Evolutionary conservation across 2,797 vertebrate genomes (phyloP).

Genomic region (Falco cherrug): DNA sequence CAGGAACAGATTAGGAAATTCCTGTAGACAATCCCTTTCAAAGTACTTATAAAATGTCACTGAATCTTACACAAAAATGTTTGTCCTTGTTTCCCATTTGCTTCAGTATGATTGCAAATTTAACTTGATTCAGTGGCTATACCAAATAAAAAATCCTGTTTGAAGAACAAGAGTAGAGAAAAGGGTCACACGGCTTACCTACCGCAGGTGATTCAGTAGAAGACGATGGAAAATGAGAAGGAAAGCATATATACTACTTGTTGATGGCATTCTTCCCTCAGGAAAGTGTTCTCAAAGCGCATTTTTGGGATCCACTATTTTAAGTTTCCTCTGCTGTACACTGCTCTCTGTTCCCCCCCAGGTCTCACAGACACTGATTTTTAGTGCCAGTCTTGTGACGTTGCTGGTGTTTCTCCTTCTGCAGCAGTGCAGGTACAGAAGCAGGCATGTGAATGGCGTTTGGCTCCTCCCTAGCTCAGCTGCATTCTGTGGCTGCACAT

Average conservation of each 20-base stretch:
- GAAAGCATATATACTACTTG: neutral
- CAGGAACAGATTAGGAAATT: neutral
- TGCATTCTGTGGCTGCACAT: neutral
- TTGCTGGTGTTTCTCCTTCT: neutral
- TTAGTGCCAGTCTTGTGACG: neutral
- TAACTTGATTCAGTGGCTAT: neutral
- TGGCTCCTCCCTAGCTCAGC: neutral
- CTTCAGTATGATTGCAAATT: neutral
- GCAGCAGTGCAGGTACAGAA: neutral
- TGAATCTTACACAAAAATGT: neutral
- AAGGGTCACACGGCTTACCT: neutral
- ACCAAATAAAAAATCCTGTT: neutral
- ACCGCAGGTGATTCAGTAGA: neutral
- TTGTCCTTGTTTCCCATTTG: neutral
- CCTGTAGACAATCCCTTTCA: neutral
- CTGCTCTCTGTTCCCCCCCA: neutral
- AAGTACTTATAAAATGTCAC: neutral
- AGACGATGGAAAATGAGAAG: neutral
- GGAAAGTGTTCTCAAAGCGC: neutral
- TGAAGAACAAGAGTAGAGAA: neutral
- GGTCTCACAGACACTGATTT: neutral
- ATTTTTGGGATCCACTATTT: neutral
- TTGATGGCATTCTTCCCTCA: neutral
- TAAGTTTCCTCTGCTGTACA: neutral
- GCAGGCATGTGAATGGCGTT: rapidly evolving